Evolutionary conservation across 2,113 vertebrate species (phyloP).

Genomic region (Nothocercus julius): DNA sequence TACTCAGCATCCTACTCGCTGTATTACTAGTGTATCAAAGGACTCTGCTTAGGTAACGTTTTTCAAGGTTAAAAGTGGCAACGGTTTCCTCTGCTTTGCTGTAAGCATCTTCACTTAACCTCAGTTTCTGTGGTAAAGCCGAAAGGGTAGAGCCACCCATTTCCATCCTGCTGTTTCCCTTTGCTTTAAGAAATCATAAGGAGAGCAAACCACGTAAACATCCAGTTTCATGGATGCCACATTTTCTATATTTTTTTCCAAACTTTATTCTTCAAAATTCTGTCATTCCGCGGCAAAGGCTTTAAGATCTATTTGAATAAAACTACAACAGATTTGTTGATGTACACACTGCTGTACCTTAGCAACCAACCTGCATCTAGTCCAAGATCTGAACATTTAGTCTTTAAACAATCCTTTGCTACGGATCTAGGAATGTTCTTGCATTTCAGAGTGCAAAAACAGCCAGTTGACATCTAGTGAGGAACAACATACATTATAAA

Average conservation of each 20-base stretch:
- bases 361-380: slow-evolving; percentile 46
- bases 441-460: not conserved
- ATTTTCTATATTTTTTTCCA: not conserved
- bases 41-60: accelerated
- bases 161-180: not conserved
- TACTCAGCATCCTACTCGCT: accelerated
- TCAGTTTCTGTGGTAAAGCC: not conserved
- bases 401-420: not conserved
- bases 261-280: not conserved
- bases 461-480: not conserved
- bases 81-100: not conserved
- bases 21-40: accelerated
- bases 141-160: not conserved
- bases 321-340: slow-evolving; percentile 38
- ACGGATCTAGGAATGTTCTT: not conserved
- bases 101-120: not conserved
- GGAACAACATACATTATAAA: not conserved
- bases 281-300: not conserved
- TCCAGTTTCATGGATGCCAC: not conserved
- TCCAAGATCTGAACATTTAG: not conserved
- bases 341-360: slow-evolving; percentile 46
- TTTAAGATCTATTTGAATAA: slow-evolving; percentile 20
- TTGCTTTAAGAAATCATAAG: not conserved
- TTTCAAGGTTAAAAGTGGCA: accelerated
- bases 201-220: not conserved